Base-by-base conservation (phyloP, 2,113 vertebrate species). In the Isurus oxyrinchus region DNA sequence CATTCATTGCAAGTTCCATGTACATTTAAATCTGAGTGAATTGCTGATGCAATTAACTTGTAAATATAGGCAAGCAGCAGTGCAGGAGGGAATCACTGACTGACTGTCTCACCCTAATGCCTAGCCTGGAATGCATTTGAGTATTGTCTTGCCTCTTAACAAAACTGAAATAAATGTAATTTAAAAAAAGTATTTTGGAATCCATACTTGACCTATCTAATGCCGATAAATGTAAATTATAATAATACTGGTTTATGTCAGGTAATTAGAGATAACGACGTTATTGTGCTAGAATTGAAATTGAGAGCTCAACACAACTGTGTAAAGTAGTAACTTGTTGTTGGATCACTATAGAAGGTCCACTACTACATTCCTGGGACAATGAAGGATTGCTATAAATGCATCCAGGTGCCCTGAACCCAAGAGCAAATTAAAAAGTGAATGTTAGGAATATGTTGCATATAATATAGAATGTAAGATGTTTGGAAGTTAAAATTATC, bases 1-100 rank as follows among this genome's bases (percentile, higher is more conserved):
- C 57, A 91, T 57, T 91, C 55, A 59, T 59, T 5, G 14, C 55
- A 91, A 13, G 14, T 57, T 59, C 27, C 88, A 13, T 14, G 16
- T 59, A 14, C 88, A 91, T 61, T 91, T 59, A n/a, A 91, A 91
- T 27, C 49, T 57, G 53, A 27, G 53, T 57, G 53, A 55, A 90
- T 55, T 90, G 86, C 53, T 90, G 87, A 57, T 57, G 53, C 86
- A 57, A 57, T 88, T 88, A 88, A 57, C 49, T 90, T 90, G 87
- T 31, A 57, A 57, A 25, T 27, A 55, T 31, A 90, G 53, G 53
- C 53, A 53, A 90, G 27, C 87, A 53, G 10, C 25, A 57, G 53
- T 90, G 31, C 53, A 31, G 23, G 57, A 31, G 25, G 53, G 23
- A 35, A 57, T 90, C 53, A 90, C 25, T 87, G 21, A 49, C 63